Percentiles rank a stretch among this genome's conserved stretches.
phyloP scores from a whole-genome alignment of 92 coral and sea anemone species.

The Epizoanthus scotinus region DNA sequence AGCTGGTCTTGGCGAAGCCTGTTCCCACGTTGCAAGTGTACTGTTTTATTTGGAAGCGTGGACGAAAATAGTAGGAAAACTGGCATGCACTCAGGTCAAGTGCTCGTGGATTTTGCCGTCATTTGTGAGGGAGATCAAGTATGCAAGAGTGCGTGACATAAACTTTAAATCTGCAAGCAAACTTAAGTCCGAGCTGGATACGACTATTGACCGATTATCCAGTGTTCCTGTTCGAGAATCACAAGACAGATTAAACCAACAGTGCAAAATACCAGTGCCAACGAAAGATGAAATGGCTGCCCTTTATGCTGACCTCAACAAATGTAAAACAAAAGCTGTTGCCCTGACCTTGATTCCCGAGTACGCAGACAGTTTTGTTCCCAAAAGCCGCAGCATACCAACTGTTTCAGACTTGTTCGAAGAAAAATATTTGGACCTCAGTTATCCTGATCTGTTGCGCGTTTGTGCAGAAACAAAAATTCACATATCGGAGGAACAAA shows the following conservation, averaged over 20 bases:
- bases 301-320: conserved; percentile 13
- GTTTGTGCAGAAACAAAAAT: conserved; percentile 42
- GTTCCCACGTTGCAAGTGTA: conserved; percentile 28
- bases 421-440: conserved; percentile 20
- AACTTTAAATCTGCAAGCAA: conserved; percentile 65
- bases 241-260: no score
- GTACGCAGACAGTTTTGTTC: conserved; percentile 46
- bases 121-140: conserved; percentile 50
- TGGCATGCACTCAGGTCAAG: conserved; percentile 56
- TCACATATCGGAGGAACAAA: conserved; percentile 36
- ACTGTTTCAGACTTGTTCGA: conserved; percentile 36
- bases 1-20: conserved; percentile 32
- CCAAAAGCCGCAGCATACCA: conserved; percentile 38
- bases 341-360: conserved; percentile 28
- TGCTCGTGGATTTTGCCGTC: conserved; percentile 62
- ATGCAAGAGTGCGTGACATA: conserved; percentile 55
- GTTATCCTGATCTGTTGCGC: conserved; percentile 46
- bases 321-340: conserved; percentile 8
- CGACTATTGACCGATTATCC: conserved; percentile 9
- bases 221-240: no score
- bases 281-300: conserved; percentile 32
- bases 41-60: conserved; percentile 51
- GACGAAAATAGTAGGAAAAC: conserved; percentile 35
- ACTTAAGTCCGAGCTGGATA: conserved; percentile 59
- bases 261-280: conserved; percentile 34